phyloP scores from a whole-genome alignment of 2,797 vertebrate genomes.

The Etheostoma nigrum region DNA sequence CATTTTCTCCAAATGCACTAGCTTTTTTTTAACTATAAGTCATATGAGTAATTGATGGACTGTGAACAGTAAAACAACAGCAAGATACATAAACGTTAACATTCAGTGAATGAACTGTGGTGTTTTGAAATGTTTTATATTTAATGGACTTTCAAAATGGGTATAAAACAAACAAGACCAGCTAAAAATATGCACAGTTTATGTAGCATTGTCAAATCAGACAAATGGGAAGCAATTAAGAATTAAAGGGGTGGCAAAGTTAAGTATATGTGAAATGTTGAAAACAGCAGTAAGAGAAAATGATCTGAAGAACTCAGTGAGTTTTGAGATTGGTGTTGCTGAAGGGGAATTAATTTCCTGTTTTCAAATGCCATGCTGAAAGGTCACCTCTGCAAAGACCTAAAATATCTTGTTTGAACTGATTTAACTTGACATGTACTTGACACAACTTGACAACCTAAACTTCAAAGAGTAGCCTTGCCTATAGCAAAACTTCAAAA shows the following conservation, averaged over 20 bases:
- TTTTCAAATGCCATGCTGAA: constrained; percentile 66
- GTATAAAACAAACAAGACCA: neutral
- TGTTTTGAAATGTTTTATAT: neutral
- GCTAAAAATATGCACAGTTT: neutral
- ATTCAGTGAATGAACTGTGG: neutral
- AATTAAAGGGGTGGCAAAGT: neutral
- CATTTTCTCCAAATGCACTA: neutral
- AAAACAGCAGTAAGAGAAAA: constrained; percentile 2
- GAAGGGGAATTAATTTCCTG: constrained; percentile 39
- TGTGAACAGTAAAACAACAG: neutral
- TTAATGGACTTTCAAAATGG: neutral
- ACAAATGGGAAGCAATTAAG: neutral
- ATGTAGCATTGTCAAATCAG: neutral
- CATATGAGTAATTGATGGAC: neutral
- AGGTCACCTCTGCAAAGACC: constrained; percentile 61
- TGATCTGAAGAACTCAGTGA: constrained; percentile 2
- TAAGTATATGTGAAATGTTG: neutral
- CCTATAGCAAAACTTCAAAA: neutral
- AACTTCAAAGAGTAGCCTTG: constrained; percentile 4
- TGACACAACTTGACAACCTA: too few species aligned
- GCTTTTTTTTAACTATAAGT: neutral
- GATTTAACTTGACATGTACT: constrained; percentile 47
- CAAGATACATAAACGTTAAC: neutral
- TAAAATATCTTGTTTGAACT: constrained; percentile 25
- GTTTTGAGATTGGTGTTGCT: constrained; percentile 26